phyloP scores from a whole-genome alignment of 1,140 invertebrate genomes.

The Danaus melanippus region DNA sequence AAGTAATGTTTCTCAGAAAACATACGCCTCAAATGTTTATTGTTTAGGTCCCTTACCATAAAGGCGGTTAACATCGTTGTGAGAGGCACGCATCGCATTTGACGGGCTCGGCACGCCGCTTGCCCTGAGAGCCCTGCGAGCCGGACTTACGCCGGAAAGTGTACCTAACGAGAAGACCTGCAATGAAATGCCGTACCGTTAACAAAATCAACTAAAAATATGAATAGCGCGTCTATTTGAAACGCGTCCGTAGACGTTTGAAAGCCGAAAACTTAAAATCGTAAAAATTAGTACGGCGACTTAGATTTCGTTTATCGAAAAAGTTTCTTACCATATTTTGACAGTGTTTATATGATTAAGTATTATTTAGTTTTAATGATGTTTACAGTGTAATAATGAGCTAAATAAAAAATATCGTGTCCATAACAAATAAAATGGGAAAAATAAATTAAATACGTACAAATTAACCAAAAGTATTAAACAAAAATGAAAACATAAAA shows the following conservation, averaged over 20 bases:
- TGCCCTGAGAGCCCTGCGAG: conserved; percentile 68
- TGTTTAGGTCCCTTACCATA: conserved; percentile 60
- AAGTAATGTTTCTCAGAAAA: too few relatives aligned
- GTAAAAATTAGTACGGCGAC: too few relatives aligned
- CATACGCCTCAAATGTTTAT: conserved; percentile 21
- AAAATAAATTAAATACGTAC: conserved; percentile 1
- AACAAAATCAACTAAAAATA: conserved; percentile 63
- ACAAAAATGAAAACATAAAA: conserved; percentile 11
- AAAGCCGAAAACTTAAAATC: conserved; percentile 45
- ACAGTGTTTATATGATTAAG: too few relatives aligned
- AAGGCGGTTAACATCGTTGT: conserved; percentile 68
- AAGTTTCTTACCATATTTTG: too few relatives aligned
- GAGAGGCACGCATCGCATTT: conserved; percentile 71
- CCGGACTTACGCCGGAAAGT: conserved; percentile 73
- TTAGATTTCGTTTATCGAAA: too few relatives aligned
- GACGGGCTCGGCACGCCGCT: conserved; percentile 63
- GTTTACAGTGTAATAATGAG: conserved; percentile 27
- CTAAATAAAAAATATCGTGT: conserved; percentile 31
- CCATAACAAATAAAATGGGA: conserved; percentile 5
- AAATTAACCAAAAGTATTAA: conserved; percentile 8
- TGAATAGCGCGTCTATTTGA: conserved; percentile 65
- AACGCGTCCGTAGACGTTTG: conserved; percentile 57
- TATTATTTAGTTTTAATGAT: too few relatives aligned
- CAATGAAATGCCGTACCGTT: conserved; percentile 70
- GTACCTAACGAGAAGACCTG: conserved; percentile 74